Base-by-base conservation (phyloP, 2,888 invertebrate genomes). In the Patella depressa region DNA sequence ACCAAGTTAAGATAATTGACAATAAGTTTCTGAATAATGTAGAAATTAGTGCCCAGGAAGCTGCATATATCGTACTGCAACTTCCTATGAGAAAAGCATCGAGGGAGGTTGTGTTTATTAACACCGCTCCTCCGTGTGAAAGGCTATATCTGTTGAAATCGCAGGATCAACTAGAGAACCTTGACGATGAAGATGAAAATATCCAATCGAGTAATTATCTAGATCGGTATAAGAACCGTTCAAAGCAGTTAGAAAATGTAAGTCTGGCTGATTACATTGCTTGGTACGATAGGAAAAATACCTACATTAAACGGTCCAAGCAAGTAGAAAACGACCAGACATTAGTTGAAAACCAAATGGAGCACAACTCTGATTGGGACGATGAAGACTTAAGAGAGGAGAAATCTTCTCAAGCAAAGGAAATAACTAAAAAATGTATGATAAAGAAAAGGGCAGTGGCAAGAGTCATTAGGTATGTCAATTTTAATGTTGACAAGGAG, bases 1-100 rank as follows among this genome's bases (percentile, higher is more conserved):
- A 82, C n/a, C 83, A 85, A 55, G 74, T 87, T 2, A 45, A 45
- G 7, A 7, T 45, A 9, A 45, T 45, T 45, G 45, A 9, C 9
- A 45, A 45, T 45, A 45, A 45, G 9, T 45, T 45, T 45, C 45
- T 45, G 7, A 45, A 45, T 9, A 45, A 45, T 45, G 82, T 80
- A 1, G 86, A 88, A 79, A 79, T 88, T 7, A 80, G 82, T 73
- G 86, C 87, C 2, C 87, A 88, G 75, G 88, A 88, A 76, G 85
- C 86, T 69, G 83, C 75, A 3, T 86, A 83, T 77, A 76, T 83
- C 9, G 53, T 83, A 7, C 77, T 88, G n/a, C 78, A 79, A 24
- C 73, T 88, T 73, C 84, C 85, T 24, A 78, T 88, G 76, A 83
- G 77, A 65, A 72, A 72, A 34, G 54, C 79, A 12, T 81, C 82